These are phyloP conservation scores for Drosophila setosimentum DNA, from an alignment of 2,888 invertebrate genomes.

Conservation along the genomic window DNA sequence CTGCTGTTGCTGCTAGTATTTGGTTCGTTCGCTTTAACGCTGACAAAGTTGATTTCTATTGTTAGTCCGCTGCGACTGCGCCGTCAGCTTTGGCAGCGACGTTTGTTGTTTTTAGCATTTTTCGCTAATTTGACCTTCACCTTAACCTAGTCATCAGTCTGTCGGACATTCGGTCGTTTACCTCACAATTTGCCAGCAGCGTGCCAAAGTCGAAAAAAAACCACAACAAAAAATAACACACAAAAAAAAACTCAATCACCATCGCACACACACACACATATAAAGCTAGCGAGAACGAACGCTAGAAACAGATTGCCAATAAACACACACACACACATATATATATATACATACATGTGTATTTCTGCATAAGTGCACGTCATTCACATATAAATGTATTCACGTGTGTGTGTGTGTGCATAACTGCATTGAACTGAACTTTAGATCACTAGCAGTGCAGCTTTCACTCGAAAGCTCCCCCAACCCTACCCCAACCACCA, in stretches of 20 bases:
- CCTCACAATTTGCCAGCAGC: slow-evolving; percentile 64
- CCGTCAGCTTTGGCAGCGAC: slow-evolving; percentile 19
- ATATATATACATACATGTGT: neutral
- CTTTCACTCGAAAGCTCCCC: slow-evolving; percentile 56
- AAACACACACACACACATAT: neutral
- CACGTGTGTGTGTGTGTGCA: neutral
- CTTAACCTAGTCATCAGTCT: slow-evolving; percentile 86
- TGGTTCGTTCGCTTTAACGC: slow-evolving; percentile 45
- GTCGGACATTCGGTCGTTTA: slow-evolving; percentile 86
- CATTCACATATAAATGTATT: neutral
- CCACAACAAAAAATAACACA: neutral
- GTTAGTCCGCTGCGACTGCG: slow-evolving; percentile 54
- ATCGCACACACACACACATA: neutral
- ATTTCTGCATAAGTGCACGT: slow-evolving; percentile 1
- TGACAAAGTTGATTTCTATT: slow-evolving; percentile 79
- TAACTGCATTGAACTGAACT: slow-evolving; percentile 1
- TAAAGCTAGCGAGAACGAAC: neutral
- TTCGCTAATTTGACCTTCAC: slow-evolving; percentile 85
- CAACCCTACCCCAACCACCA: neutral
- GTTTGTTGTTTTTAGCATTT: slow-evolving; percentile 52
- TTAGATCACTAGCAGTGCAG: slow-evolving; percentile 21
- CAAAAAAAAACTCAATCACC: slow-evolving; percentile 41
- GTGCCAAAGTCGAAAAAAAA: slow-evolving; percentile 60
- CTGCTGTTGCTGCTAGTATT: slow-evolving; percentile 37
- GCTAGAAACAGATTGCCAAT: slow-evolving; percentile 4